phyloP scores from a whole-genome alignment of 2,888 invertebrate species.

The Meta bourneti region DNA sequence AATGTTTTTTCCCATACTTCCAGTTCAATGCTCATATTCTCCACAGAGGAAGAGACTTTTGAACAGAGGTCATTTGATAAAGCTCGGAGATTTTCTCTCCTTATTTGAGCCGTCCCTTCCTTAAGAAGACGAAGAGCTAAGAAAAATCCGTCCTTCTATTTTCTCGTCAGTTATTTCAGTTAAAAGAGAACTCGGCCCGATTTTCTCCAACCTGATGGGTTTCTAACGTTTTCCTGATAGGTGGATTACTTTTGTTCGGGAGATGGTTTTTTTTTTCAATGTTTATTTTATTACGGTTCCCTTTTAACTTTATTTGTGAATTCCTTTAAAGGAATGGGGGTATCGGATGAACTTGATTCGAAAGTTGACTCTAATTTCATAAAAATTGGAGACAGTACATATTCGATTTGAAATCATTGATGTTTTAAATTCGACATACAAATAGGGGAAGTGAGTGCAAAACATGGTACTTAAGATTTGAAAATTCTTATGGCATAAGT shows the following conservation, averaged over 20 bases:
- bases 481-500: too few species aligned
- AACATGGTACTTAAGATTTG: too few species aligned
- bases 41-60: not conserved
- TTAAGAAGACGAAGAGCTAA: not conserved
- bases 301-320: not conserved
- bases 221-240: constrained; percentile 2
- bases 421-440: too few species aligned
- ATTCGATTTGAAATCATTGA: too few species aligned
- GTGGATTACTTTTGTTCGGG: not conserved
- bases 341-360: too few species aligned
- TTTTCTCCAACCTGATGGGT: not conserved
- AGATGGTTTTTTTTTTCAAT: not conserved
- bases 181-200: not conserved
- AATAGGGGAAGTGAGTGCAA: too few species aligned
- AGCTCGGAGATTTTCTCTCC: constrained; percentile 84
- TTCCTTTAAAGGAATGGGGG: not conserved
- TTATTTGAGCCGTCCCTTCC: constrained; percentile 81
- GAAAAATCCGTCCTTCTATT: not conserved
- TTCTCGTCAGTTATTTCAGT: not conserved
- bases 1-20: not conserved
- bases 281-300: not conserved
- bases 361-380: too few species aligned
- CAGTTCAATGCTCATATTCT: not conserved
- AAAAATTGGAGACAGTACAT: too few species aligned
- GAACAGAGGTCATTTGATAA: constrained; percentile 80